Base-by-base conservation (phyloP, 2,113 vertebrate genomes). In the Oxygymnocypris stewartii region DNA sequence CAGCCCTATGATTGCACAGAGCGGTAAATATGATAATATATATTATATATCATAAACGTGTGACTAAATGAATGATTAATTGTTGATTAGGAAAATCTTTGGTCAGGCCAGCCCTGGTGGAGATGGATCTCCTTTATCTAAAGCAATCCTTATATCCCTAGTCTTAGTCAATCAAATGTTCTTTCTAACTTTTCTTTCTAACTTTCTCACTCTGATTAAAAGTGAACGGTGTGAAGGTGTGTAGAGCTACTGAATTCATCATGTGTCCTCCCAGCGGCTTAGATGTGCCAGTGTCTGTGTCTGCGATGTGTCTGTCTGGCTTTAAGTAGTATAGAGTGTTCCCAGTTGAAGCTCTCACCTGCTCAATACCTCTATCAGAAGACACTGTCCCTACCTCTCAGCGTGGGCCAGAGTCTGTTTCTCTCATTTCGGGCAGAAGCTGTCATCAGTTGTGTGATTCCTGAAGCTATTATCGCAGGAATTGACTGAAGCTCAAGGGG, bases 211-310 rank as follows among this genome's bases (percentile, higher is more conserved):
- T 63, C 9, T 85, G 67, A 80, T 87, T 79, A 59, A 86, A 81
- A 88, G 74, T 74, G 85, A 84, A 89, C 57, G 87, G 84, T 89
- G 92, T 90, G 90, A 86, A 86, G 85, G 88, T 92, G 91, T 47
- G 86, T 83, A 80, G 87, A 90, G 84, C 85, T 85, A 79, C 87
- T 85, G 75, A 18, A 87, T 85, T 84, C 78, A 80, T 80, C 67
- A 65, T 31, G 82, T 87, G 89, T 88, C 91, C 61, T 75, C 79
- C 78, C 88, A 86, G 85, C 69, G 61, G 82, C 44, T 69, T 18
- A 74, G 57, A 59, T 87, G 47, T 74, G 37, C 71, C 65, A 63
- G 28, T n/a, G 47, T 65, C 76, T 76, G 40, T 82, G 71, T 28
- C 20, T 8, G 25, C 47, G 47, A 69, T 81, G 37, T n/a, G 40